Conservation (phyloP, 2,797 vertebrate genomes). For the Rhinophrynus dorsalis region DNA sequence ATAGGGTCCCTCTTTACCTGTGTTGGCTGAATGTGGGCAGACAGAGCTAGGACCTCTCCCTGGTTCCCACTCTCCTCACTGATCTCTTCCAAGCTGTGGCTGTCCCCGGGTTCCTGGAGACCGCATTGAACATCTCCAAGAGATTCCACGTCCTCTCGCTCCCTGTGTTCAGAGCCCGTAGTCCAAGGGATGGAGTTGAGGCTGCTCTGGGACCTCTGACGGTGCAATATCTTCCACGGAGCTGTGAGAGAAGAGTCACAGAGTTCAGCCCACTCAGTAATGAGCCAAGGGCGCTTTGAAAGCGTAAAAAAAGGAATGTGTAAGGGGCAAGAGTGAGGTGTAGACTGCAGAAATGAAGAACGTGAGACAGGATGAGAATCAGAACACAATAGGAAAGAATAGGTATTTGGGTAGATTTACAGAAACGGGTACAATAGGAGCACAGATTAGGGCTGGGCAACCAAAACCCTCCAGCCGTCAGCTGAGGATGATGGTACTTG, state of each 20-base stretch:
- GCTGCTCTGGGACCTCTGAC: slow-evolving; percentile 14
- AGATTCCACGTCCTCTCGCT: not conserved
- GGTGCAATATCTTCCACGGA: not conserved
- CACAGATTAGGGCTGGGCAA: too few species aligned
- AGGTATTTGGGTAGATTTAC: too few species aligned
- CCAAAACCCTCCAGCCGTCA: too few species aligned
- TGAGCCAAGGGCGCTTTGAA: too few species aligned
- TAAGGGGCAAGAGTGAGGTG: not conserved
- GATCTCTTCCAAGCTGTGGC: not conserved
- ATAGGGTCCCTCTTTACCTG: not conserved
- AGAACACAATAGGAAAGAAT: too few species aligned
- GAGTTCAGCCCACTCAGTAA: too few species aligned
- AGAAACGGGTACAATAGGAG: too few species aligned
- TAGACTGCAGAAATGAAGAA: not conserved
- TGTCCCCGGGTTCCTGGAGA: not conserved
- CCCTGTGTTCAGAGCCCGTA: not conserved
- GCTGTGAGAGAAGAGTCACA: not conserved
- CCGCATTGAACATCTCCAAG: not conserved
- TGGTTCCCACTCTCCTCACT: not conserved
- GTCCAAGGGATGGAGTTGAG: slow-evolving; percentile 5
- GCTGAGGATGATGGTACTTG: too few species aligned
- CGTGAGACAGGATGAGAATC: too few species aligned
- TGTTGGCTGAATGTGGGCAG: not conserved
- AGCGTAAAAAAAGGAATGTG: too few species aligned
- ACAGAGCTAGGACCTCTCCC: not conserved